Conservation (phyloP, 2,888 invertebrate species). For the Dynastes hyllus region DNA sequence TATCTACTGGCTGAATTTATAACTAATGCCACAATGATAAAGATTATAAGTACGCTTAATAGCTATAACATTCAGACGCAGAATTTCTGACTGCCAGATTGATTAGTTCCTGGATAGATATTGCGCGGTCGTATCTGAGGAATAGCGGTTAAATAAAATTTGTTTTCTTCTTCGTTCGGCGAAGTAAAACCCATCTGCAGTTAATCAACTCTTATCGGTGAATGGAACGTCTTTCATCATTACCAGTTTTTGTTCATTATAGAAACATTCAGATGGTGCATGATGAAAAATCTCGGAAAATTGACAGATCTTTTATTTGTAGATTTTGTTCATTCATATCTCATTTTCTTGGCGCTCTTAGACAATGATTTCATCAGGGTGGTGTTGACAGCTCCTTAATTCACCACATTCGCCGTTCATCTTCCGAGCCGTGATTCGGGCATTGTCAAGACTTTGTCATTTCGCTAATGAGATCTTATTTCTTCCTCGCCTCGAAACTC, state of each 20-base stretch:
- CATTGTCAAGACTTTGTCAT: conserved; percentile 68
- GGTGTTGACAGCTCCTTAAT: conserved; percentile 69
- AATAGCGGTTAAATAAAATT: conserved; percentile 41
- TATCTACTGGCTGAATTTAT: too few relatives aligned
- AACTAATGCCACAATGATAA: background rate
- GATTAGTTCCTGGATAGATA: conserved; percentile 2
- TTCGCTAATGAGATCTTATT: conserved; percentile 68
- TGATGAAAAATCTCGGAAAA: conserved; percentile 72
- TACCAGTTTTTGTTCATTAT: conserved; percentile 71
- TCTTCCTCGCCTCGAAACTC: conserved; percentile 40
- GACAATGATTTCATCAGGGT: conserved; percentile 65
- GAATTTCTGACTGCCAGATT: conserved; percentile 15
- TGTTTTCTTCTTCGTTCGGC: conserved; percentile 36
- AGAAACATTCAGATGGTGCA: conserved; percentile 69
- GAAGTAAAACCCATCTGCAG: conserved; percentile 66
- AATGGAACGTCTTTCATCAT: conserved; percentile 67
- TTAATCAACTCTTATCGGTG: conserved; percentile 68
- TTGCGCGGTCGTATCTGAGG: conserved; percentile 4
- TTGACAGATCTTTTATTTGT: conserved; percentile 72
- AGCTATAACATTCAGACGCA: background rate
- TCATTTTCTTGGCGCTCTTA: conserved; percentile 69
- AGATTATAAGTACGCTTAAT: too few relatives aligned
- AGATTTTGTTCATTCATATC: conserved; percentile 71
- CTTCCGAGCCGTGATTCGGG: conserved; percentile 61
- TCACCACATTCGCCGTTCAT: conserved; percentile 70